Base-by-base conservation (phyloP, 2,888 invertebrate species). In the Agrotis exclamationis region DNA sequence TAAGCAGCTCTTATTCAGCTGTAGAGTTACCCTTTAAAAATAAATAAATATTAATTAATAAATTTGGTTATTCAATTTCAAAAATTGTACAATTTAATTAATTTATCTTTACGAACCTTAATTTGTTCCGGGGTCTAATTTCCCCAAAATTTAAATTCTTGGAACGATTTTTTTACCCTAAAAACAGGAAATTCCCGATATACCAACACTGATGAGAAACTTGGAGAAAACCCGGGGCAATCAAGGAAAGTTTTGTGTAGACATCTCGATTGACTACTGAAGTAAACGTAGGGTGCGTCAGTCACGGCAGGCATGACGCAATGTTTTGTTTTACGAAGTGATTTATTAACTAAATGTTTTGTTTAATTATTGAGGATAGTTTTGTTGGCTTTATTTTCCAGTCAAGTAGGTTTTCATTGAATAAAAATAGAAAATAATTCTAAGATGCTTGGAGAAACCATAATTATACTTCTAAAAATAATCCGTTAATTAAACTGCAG, bases 161-260 rank as follows among this genome's bases (percentile, higher is more conserved):
- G 9, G 3, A 28, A 56, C n/a, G 1, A 3, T n/a, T 33, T 28
- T 56, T n/a, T 56, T n/a, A 1, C 33, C 33, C 3, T 3, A 2
- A 1, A 13, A 33, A 33, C 6, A n/a, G 33, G n/a, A 33, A 33
- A n/a, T n/a, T 1, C 6, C n/a, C 6, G 13, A 13, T 33, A 13
- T 56, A 13, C 5, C 28, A 28, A 33, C n/a, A 56, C 54, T 56
- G 28, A n/a, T 28, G 24, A 59, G 24, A 9, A 57, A 53, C n/a
- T 63, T 54, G 16, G 48, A n/a, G 28, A 67, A 75, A 58, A 62
- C 58, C 63, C 54, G 24, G 44, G 16, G 28, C 63, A 77, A 80
- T 77, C 51, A 68, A 60, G 69, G 47, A 77, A 77, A 77, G 51
- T 79, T 79, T 71, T 64, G 48, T 60, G 22, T 51, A n/a, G 45